Conservation (phyloP, 2,888 invertebrate genomes). For the Andrena minutula region DNA sequence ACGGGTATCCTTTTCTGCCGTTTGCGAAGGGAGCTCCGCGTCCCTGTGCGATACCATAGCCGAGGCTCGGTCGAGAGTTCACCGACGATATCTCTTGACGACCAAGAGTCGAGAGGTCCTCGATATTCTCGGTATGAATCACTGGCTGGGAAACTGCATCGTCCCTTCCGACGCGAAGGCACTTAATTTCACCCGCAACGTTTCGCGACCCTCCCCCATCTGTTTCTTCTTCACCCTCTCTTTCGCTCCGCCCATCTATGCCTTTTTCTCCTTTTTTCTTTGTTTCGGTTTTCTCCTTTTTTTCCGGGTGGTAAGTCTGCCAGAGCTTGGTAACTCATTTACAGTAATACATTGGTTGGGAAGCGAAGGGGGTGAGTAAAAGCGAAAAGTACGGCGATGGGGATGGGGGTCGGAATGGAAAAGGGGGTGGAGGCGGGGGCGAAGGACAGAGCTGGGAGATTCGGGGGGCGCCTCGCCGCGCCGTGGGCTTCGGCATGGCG, state of each 20-base stretch:
- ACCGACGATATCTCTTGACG: conserved; percentile 14
- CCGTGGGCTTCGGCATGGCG: conserved; percentile 45
- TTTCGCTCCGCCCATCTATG: not conserved
- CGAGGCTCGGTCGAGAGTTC: conserved; percentile 70
- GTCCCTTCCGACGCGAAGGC: not conserved
- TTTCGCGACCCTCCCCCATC: conserved; percentile 13
- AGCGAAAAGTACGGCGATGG: not conserved
- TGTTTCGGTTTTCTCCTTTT: not conserved
- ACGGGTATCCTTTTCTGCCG: conserved; percentile 26
- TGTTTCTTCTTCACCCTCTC: conserved; percentile 5
- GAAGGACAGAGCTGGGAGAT: conserved; percentile 9
- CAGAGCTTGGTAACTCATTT: conserved; percentile 69
- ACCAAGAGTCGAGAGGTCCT: conserved; percentile 12
- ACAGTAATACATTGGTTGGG: conserved; percentile 63
- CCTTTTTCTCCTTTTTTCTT: not conserved
- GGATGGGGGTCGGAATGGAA: not conserved
- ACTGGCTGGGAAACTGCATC: conserved; percentile 15
- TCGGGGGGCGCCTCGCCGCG: not conserved
- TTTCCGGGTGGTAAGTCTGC: conserved; percentile 21
- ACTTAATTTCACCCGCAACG: conserved; percentile 27
- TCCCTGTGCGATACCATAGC: conserved; percentile 35
- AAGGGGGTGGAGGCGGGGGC: not conserved
- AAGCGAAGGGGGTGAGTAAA: not conserved
- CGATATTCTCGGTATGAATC: conserved; percentile 43
- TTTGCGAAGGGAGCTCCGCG: not conserved